Evolutionary conservation across 2,797 vertebrate species (phyloP), one percentile per base, ranked within the genome.

Genomic region (Megalops cyprinoides): DNA sequence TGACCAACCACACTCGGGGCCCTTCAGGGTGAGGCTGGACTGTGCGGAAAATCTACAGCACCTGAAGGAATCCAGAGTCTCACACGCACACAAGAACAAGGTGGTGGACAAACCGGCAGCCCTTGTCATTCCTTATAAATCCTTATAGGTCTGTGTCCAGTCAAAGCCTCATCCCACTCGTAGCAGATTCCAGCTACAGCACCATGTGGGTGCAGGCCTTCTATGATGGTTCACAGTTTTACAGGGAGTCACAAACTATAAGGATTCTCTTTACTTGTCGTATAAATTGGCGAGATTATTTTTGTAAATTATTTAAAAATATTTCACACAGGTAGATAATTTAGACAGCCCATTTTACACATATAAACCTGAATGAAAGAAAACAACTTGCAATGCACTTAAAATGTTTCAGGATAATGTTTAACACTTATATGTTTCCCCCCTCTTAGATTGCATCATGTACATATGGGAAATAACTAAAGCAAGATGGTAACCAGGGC

Each of bases 1-100:
- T 78, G 87, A 89, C 82, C 82, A 89, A 76, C n/a, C n/a, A 84
- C 86, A 48, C 62, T 75, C 79, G 86, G 81, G 85, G 58, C 84
- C 28, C 25, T 79, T 65, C 85, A 46, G 37, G 69, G 88, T 91
- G 91, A 91, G 91, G 88, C 77, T 84, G 91, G 89, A 84, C 84
- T 86, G 90, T 89, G 90, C 92, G 90, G 92, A 93, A 94, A 84
- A 82, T 85, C 78, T 89, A 62, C 3, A 62, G 28, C 28, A 62
- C 82, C 85, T 80, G 58, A 49, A 89, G 58, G 85, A n/a, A 2
- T 31, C 15, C 48, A 39, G 51, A n/a, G n/a, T 9, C 39, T 20
- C 39, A 10, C 37, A 18, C 8, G 20, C 67, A 23, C 23, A 2
- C 62, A 15, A 34, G 62, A 3, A 15, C 7, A 18, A 34, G 20